Percentiles rank a stretch among this genome's conserved stretches.
Evolutionary conservation across 2,888 invertebrate species (phyloP).

Genomic region (Limnephilus rhombicus): DNA sequence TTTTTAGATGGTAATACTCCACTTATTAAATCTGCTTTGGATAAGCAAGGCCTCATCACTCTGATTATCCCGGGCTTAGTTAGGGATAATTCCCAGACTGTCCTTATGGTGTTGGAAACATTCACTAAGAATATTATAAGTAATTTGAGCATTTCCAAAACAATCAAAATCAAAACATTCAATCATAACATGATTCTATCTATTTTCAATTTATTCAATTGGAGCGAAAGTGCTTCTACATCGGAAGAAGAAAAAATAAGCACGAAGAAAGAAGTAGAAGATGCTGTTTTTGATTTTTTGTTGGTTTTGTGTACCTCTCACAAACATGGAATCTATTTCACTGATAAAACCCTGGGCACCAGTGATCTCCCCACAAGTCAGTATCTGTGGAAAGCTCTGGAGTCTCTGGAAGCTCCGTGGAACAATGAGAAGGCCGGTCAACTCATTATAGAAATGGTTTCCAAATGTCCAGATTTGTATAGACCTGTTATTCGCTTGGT

Average conservation of each 20-base stretch:
- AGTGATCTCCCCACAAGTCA: slow-evolving; percentile 80
- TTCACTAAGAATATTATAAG: slow-evolving; percentile 84
- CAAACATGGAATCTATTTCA: slow-evolving; percentile 87
- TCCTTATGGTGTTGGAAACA: slow-evolving; percentile 82
- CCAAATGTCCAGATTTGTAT: slow-evolving; percentile 85
- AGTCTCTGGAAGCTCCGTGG: slow-evolving; percentile 84
- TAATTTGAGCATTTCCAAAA: slow-evolving; percentile 82
- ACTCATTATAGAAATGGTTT: slow-evolving; percentile 80
- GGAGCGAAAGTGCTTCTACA: slow-evolving; percentile 83
- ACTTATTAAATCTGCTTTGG: slow-evolving; percentile 83
- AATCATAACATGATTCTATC: slow-evolving; percentile 82
- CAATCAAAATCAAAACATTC: slow-evolving; percentile 84
- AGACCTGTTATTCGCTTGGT: slow-evolving; percentile 80
- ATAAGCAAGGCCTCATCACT: slow-evolving; percentile 82
- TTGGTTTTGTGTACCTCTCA: slow-evolving; percentile 86
- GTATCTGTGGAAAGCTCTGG: slow-evolving; percentile 80
- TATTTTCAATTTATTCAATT: slow-evolving; percentile 84
- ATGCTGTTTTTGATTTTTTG: slow-evolving; percentile 83
- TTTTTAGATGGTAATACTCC: slow-evolving; percentile 85
- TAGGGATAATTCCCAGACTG: slow-evolving; percentile 82
- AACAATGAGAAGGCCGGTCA: slow-evolving; percentile 81
- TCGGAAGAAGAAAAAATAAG: slow-evolving; percentile 71
- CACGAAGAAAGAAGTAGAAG: slow-evolving; percentile 74
- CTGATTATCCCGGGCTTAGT: slow-evolving; percentile 81
- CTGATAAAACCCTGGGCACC: slow-evolving; percentile 82